Percentiles rank a stretch among this genome's conserved stretches.
phyloP scores from a whole-genome alignment of 2,113 vertebrate genomes.

The Amphiprion percula region DNA sequence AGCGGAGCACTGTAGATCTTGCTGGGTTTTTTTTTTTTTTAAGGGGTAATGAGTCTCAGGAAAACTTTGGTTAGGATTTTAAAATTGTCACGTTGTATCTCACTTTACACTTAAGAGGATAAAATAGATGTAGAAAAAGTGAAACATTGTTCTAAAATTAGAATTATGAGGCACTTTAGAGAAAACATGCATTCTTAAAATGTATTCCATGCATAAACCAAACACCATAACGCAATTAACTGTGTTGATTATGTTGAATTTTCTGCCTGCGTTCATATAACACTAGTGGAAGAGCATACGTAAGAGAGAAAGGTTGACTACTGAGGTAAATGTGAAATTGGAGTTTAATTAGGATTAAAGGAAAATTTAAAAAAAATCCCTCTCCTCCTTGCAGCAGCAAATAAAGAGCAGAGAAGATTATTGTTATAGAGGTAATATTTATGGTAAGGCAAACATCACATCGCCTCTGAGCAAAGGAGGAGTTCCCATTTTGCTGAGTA shows the following conservation, averaged over 20 bases:
- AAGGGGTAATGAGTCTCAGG: slow-evolving; percentile 33
- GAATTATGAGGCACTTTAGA: neutral
- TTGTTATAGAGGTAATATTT: slow-evolving; percentile 27
- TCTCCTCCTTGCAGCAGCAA: neutral
- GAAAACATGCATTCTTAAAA: neutral
- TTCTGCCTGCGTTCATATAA: neutral
- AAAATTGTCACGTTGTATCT: slow-evolving; percentile 16
- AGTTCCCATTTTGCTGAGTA: slow-evolving; percentile 15
- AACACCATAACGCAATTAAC: neutral
- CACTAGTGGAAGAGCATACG: neutral
- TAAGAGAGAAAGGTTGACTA: neutral
- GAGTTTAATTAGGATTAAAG: neutral
- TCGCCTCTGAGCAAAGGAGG: slow-evolving; percentile 31
- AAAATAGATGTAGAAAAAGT: neutral
- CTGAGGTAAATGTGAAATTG: neutral
- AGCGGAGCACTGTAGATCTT: slow-evolving; percentile 33
- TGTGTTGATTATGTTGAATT: neutral
- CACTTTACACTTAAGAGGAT: slow-evolving; percentile 9
- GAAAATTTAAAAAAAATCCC: neutral
- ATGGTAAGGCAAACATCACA: slow-evolving; percentile 8
- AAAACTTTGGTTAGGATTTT: slow-evolving; percentile 24
- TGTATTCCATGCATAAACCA: neutral
- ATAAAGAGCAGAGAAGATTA: neutral
- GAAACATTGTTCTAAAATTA: neutral
- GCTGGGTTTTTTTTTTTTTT: slow-evolving; percentile 15